These are phyloP conservation scores for Psammodynastes pulverulentus DNA, from an alignment of 2,113 vertebrate genomes.

Conservation along the genomic window DNA sequence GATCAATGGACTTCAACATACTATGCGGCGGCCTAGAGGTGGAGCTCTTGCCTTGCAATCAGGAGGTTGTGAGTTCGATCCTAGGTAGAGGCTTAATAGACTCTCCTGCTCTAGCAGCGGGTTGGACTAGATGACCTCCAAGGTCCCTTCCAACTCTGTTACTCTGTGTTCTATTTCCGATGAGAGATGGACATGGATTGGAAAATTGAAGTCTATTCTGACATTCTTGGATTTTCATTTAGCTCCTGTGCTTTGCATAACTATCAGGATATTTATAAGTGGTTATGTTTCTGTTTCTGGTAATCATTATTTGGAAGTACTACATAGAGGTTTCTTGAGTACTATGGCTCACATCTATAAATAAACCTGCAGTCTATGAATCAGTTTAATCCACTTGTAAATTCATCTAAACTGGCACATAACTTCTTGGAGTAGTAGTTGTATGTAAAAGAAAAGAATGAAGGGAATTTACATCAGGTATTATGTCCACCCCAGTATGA, in stretches of 20 bases:
- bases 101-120: too few relatives aligned
- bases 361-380: not conserved
- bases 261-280: not conserved
- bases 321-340: not conserved
- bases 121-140: too few relatives aligned
- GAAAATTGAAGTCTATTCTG: not conserved
- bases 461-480: not conserved
- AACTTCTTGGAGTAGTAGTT: not conserved
- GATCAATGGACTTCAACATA: not conserved
- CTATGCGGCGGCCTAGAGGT: too few relatives aligned
- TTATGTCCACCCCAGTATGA: conserved; percentile 18
- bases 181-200: not conserved
- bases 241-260: not conserved
- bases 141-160: too few relatives aligned
- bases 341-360: not conserved
- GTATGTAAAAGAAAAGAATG: not conserved
- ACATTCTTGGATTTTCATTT: not conserved
- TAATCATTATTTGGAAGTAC: not conserved
- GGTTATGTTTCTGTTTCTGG: not conserved
- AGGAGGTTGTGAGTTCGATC: too few relatives aligned
- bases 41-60: too few relatives aligned
- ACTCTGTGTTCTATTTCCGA: too few relatives aligned
- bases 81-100: too few relatives aligned
- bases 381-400: not conserved
- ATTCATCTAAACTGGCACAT: not conserved